Evolutionary conservation across 2,113 vertebrate species (phyloP), one percentile per base, ranked within the genome.

Genomic region (Cyprinodon tularosa): DNA sequence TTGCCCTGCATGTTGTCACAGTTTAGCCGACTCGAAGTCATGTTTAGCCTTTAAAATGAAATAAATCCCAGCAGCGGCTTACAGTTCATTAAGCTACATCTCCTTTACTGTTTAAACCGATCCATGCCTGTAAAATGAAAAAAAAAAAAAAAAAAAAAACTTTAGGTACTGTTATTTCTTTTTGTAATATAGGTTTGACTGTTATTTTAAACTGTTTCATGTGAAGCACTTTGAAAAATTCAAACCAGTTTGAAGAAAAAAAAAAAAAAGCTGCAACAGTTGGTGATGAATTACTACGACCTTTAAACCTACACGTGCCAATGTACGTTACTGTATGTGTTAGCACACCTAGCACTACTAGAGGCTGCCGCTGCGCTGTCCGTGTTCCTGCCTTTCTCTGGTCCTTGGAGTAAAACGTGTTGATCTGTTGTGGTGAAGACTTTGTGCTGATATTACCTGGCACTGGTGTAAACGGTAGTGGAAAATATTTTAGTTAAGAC

Each of bases 1-100:
- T 60, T 3, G 61, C 78, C 64, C 78, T 84, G 79, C 74, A 78
- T 84, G 83, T 64, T 63, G 7, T 73, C 12, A 63, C 65, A 48
- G 37, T 71, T 68, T n/a, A 20, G 50, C 67, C 66, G 62, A 11
- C 9, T 71, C 68, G 47, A 57, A 80, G 70, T 17, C 10, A 69
- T 14, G 20, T 39, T 72, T 62, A 65, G 70, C 42, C 77, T 79
- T 68, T 63, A 79, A 20, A 64, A 72, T 44, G 3, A 76, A 42
- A 63, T 13, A 62, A 14, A 60, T 1, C 38, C 45, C 22, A 39
- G 48, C 65, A 3, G 45, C 62, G 63, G 67, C 57, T 44, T 37
- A 36, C 42, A 45, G 12, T 48, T 14, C 20, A 12, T 39, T 0
- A 48, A 38, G 67, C 45, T 1, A 20, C 59, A 48, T 64, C 40